phyloP scores from a whole-genome alignment of 2,888 invertebrate species.

The Trachelus iudaicus region DNA sequence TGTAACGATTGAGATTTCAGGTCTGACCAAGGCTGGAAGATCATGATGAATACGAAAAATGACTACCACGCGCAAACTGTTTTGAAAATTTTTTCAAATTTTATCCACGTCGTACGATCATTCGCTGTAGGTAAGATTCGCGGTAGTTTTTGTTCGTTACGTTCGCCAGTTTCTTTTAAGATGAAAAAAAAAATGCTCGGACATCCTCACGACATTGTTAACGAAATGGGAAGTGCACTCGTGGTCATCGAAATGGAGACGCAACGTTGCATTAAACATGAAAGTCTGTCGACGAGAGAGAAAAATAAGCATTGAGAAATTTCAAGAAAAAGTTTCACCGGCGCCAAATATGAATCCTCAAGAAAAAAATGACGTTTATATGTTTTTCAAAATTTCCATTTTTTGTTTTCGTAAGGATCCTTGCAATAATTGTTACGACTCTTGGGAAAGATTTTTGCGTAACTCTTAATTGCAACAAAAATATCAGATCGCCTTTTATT shows the following conservation, averaged over 20 bases:
- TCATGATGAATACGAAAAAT: not conserved
- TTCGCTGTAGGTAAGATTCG: not conserved
- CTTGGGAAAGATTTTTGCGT: not conserved
- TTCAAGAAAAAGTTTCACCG: not conserved
- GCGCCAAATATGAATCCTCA: not conserved
- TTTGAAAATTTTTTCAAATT: not conserved
- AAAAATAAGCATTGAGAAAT: not conserved
- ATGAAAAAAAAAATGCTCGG: not conserved
- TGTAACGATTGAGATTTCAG: not conserved
- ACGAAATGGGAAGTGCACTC: not conserved
- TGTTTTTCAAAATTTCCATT: not conserved
- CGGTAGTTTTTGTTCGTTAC: not conserved
- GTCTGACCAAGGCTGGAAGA: not conserved
- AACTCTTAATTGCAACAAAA: not conserved
- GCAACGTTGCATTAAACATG: not conserved
- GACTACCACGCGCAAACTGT: no score
- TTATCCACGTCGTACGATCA: not conserved
- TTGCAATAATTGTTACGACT: not conserved
- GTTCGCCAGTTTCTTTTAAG: not conserved
- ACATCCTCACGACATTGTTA: not conserved
- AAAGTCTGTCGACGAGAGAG: not conserved
- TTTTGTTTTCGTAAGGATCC: not conserved
- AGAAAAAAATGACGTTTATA: not conserved
- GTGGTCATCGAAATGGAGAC: not conserved
- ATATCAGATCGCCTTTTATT: not conserved